phyloP scores from a whole-genome alignment of 2,113 vertebrate species.

The Bungarus multicinctus region DNA sequence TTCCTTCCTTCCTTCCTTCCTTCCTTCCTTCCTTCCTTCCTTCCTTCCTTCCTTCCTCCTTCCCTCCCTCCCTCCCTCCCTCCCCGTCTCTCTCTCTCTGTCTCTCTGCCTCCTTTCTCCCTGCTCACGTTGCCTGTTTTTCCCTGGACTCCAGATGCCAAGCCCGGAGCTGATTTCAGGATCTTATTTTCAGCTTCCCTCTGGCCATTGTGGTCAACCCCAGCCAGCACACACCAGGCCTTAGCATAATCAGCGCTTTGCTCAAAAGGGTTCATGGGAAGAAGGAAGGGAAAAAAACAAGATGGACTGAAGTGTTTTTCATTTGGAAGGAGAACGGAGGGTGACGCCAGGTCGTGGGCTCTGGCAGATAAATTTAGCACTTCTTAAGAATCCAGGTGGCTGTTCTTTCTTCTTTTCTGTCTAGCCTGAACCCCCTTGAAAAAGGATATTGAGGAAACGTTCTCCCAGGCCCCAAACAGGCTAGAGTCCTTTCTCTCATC shows the following conservation, averaged over 20 bases:
- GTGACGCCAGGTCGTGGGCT: slow-evolving; percentile 33
- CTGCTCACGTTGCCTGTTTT: slow-evolving; percentile 17
- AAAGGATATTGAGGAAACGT: background rate
- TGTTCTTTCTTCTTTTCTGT: background rate
- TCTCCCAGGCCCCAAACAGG: background rate
- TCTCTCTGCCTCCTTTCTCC: background rate
- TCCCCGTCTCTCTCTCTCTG: background rate
- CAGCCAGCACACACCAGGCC: background rate
- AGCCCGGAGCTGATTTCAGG: background rate
- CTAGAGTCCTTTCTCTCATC: background rate
- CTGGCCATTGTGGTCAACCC: slow-evolving; percentile 10
- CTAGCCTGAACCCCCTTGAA: slow-evolving; percentile 2
- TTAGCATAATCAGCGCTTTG: slow-evolving; percentile 14
- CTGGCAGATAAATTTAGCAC: slow-evolving; percentile 31
- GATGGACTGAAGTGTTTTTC: background rate
- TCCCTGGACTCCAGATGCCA: slow-evolving; percentile 6
- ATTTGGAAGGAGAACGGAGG: slow-evolving; percentile 8
- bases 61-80: too few relatives aligned
- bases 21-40: too few relatives aligned
- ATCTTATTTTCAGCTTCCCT: slow-evolving; percentile 14
- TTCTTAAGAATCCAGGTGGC: background rate
- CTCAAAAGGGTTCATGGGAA: background rate
- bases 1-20: too few relatives aligned
- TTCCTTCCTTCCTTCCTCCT: too few relatives aligned
- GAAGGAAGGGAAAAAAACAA: background rate